Conservation (phyloP, 2,113 vertebrate species). For the Lasiurus cinereus region DNA sequence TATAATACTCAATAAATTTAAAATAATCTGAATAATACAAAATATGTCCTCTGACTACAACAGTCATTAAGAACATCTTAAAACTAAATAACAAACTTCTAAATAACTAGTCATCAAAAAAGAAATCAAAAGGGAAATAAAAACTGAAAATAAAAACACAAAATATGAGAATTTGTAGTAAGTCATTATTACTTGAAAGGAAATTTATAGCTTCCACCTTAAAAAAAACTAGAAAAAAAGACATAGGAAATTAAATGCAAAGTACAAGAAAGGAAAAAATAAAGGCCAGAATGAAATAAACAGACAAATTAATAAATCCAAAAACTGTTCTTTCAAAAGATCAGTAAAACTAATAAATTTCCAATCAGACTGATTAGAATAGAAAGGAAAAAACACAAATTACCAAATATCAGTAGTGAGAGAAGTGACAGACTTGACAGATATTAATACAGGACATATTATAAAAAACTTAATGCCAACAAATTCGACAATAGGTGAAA, state of each 20-base stretch:
- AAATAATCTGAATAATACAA: conserved; percentile 14
- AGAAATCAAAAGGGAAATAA: conserved; percentile 5
- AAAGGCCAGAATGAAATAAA: background rate
- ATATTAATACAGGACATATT: background rate
- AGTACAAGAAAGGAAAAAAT: conserved; percentile 1
- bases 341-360: background rate
- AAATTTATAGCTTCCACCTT: background rate
- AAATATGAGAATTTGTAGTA: background rate
- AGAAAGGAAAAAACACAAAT: background rate
- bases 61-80: background rate
- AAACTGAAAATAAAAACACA: conserved; percentile 31
- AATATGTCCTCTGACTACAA: background rate
- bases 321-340: background rate
- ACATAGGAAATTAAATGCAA: background rate
- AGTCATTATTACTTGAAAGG: background rate
- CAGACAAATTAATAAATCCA: conserved; percentile 26
- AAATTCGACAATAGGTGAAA: background rate
- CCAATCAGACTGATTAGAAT: background rate
- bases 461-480: background rate
- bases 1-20: conserved; percentile 22
- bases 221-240: background rate
- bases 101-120: conserved; percentile 10
- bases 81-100: conserved; percentile 20
- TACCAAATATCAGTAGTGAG: background rate
- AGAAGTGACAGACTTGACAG: background rate